Evolutionary conservation across 2,113 vertebrate species (phyloP).

Genomic region (Rhinolophus sinicus): DNA sequence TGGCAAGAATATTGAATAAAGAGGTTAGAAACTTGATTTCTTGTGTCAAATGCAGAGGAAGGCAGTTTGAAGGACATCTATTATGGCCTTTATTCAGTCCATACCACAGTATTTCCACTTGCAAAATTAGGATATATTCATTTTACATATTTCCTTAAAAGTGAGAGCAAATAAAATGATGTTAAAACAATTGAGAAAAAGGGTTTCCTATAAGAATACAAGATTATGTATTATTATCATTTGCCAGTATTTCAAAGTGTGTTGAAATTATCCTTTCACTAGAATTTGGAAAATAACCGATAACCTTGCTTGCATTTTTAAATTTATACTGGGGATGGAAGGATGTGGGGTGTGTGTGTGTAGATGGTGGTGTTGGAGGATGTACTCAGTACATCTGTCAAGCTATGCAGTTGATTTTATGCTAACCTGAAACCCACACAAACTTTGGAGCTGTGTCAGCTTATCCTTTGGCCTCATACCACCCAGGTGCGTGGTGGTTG

Average conservation of each 20-base stretch:
- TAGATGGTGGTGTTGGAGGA: not conserved
- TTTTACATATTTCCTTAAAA: not conserved
- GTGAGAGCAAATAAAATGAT: not conserved
- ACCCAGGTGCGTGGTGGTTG: not conserved
- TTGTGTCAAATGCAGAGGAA: not conserved
- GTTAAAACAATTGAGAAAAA: not conserved
- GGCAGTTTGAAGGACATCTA: not conserved
- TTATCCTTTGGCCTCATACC: not conserved
- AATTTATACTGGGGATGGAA: not conserved
- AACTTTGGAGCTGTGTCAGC: not conserved
- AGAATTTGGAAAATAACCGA: not conserved
- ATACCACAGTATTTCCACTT: not conserved
- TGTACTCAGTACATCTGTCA: not conserved
- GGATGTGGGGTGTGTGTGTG: not conserved
- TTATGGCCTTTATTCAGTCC: not conserved
- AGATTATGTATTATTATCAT: not conserved
- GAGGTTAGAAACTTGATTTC: not conserved
- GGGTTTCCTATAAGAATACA: not conserved
- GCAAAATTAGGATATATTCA: not conserved
- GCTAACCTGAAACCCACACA: not conserved
- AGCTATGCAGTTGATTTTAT: not conserved
- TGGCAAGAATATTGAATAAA: not conserved
- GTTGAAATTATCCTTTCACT: not conserved
- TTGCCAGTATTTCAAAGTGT: not conserved
- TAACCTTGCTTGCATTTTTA: not conserved